Conservation (phyloP, 2,888 invertebrate genomes). For the Phorcus lineatus region DNA sequence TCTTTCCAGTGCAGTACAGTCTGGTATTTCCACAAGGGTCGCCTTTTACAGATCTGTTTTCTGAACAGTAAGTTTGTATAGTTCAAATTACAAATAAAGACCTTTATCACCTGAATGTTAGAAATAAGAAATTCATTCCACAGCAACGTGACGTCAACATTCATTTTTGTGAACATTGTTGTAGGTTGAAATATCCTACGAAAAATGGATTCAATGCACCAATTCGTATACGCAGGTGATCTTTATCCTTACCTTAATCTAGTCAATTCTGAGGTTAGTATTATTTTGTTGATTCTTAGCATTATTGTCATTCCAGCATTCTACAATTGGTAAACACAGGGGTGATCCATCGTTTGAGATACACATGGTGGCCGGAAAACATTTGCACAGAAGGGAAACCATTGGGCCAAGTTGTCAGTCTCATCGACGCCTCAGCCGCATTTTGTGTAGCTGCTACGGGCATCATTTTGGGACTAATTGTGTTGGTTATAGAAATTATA, state of each 20-base stretch:
- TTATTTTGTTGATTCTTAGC: not conserved
- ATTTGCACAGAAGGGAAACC: not conserved
- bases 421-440: not conserved
- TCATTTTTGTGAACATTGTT: too few relatives aligned
- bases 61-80: constrained; percentile 17
- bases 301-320: not conserved
- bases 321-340: not conserved
- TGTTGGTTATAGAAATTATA: not conserved
- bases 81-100: too few relatives aligned
- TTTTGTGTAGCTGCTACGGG: not conserved
- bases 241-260: too few relatives aligned
- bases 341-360: not conserved
- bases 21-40: constrained; percentile 23
- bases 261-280: too few relatives aligned
- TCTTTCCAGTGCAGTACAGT: constrained; percentile 15
- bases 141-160: not conserved
- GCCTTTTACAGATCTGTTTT: constrained; percentile 5
- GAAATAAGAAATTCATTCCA: not conserved
- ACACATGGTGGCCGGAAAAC: not conserved
- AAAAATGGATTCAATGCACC: too few relatives aligned
- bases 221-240: too few relatives aligned
- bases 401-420: not conserved
- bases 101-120: too few relatives aligned
- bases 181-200: too few relatives aligned
- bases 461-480: not conserved